Evolutionary conservation across 2,888 invertebrate genomes (phyloP), one percentile per base, ranked within the genome.

Genomic region (Cyrtodaria siliqua): DNA sequence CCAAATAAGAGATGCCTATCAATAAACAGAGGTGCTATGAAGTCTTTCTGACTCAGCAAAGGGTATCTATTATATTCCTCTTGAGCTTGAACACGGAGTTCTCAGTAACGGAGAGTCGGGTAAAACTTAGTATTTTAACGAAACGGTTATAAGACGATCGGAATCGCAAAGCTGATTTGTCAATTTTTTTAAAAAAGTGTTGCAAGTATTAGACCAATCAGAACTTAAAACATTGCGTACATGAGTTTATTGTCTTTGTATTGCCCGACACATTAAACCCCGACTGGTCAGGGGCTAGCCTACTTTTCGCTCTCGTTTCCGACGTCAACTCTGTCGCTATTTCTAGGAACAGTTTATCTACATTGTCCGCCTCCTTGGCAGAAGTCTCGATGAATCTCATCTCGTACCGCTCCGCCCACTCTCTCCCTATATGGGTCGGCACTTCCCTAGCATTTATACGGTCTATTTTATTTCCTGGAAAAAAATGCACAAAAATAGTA

Each of bases 301-400:
- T 49, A 53, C 84, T 83, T 42, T 82, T 82, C 53, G 86, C 84
- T 47, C 83, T 63, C 9, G 92, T 92, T 75, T 91, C 89, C 55
- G 86, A 79, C 16, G 92, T 92, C 50, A 93, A 82, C 96, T 97
- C 80, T 96, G 96, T 79, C 20, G 99, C 99, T 88, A 99, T 99
- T 94, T 99, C 98, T 95, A 97, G 97, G 93, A 99, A 99, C 73
- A 99, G 94, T 91, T 96, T 95, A 93, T 99, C 99, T 2, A 99
- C 99, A 94, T 99, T 99, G 90, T 99, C 98, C 1, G 98, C 97
- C 93, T 99, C 98, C 93, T 99, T 98, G 0, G 99, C 99, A 0
- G 99, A 99, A 0, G 99, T 99, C 94, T 99, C 99, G 86, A 99
- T 94, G 94, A 98, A 99, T 68, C 91, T 91, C 97, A 99, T 99